phyloP scores from a whole-genome alignment of 2,888 invertebrate species.

The Seladonia tumulorum region DNA sequence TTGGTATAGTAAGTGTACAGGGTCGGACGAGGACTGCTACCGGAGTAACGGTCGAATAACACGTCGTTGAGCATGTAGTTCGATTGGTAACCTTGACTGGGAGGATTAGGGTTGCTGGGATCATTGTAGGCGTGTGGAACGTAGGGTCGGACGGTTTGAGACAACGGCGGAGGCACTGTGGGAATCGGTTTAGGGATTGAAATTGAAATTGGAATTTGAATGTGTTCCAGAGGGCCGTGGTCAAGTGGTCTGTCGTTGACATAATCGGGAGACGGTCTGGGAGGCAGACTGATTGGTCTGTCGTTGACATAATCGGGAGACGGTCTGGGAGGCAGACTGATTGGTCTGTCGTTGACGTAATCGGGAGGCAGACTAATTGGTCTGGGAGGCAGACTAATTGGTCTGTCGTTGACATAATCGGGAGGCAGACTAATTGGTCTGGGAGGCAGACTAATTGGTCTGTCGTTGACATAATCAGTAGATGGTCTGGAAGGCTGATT shows the following conservation, averaged over 20 bases:
- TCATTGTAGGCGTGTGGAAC: slow-evolving; percentile 68
- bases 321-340: neutral
- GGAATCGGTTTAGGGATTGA: slow-evolving; percentile 64
- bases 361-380: neutral
- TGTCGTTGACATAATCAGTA: neutral
- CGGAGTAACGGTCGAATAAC: slow-evolving; percentile 68
- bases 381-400: neutral
- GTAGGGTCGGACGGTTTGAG: slow-evolving; percentile 27
- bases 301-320: neutral
- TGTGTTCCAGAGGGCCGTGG: neutral
- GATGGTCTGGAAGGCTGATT: neutral
- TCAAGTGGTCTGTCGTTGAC: slow-evolving; percentile 25
- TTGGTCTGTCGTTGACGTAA: neutral
- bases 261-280: neutral
- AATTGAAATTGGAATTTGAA: too few relatives aligned
- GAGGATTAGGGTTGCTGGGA: slow-evolving; percentile 79
- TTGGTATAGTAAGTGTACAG: slow-evolving; percentile 72
- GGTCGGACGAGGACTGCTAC: slow-evolving; percentile 66
- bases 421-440: neutral
- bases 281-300: neutral
- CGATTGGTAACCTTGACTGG: slow-evolving; percentile 70
- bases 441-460: neutral
- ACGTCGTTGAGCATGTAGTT: slow-evolving; percentile 59
- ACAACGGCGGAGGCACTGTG: slow-evolving; percentile 38
- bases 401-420: neutral